Evolutionary conservation across 2,888 invertebrate species (phyloP), one percentile per base, ranked within the genome.

Genomic region (Tethea ocularis): DNA sequence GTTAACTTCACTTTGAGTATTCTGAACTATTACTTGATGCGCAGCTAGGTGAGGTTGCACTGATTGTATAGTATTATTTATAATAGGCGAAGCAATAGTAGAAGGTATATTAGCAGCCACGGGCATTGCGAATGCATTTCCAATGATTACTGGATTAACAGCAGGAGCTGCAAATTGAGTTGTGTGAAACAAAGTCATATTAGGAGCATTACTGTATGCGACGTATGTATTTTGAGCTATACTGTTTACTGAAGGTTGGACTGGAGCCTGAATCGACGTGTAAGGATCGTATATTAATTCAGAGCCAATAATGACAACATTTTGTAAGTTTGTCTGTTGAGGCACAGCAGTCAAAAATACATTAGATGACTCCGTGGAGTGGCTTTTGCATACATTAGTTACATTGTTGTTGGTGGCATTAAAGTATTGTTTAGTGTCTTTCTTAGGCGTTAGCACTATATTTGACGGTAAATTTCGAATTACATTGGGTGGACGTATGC

Each of bases 211-310:
- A 53, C 77, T 82, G 13, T 81, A 62, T 15, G 82, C 51, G 11
- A 84, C 71, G 63, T 74, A 83, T 23, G 75, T 60, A 57, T 73
- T 79, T 52, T 71, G 74, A 41, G 69, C 63, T 20, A 75, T 56
- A 66, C 61, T 74, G 5, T 64, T 52, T 46, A 46, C 20, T 3
- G 72, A 65, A 38, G 61, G 51, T 26, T 61, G 72, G 24, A 72
- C 57, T 41, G 71, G 68, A n/a, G 66, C 67, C 69, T 78, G 77
- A 26, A 83, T 60, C 7, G 71, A 57, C n/a, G 73, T 24, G 61
- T 75, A 83, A 5, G 82, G 72, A 63, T 86, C 80, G 57, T 85
- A 88, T 22, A 83, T 74, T 26, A 86, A 63, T 22, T 86, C 79
- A 10, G 84, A 73, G 20, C 82, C 78, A 58, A 89, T 68, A 8